phyloP scores from a whole-genome alignment of 2,797 vertebrate genomes.

The Cichlasoma orientale region DNA sequence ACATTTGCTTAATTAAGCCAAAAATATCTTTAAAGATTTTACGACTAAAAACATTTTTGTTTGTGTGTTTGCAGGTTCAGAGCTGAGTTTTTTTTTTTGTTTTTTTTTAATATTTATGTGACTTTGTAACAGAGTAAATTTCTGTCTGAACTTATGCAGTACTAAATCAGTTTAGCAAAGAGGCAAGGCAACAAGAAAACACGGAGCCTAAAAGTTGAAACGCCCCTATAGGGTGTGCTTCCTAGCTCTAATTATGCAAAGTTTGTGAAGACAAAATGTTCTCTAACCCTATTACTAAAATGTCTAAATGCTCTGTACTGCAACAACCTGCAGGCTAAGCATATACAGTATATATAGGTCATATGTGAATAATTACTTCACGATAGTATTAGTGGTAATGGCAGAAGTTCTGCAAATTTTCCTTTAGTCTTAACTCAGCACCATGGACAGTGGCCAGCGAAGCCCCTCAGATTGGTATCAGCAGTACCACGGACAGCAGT shows the following conservation, averaged over 20 bases:
- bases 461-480: not conserved
- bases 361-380: not conserved
- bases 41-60: slow-evolving; percentile 52
- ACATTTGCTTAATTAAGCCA: slow-evolving; percentile 70
- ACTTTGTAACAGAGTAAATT: slow-evolving; percentile 21
- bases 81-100: not conserved
- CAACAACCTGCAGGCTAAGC: not conserved
- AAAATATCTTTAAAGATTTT: slow-evolving; percentile 69
- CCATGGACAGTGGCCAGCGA: slow-evolving; percentile 48
- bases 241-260: not conserved
- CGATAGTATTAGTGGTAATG: not conserved
- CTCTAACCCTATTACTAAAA: not conserved
- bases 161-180: slow-evolving; percentile 47
- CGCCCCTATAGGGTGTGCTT: not conserved
- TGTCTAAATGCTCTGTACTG: not conserved
- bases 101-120: slow-evolving; percentile 19
- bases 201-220: not conserved
- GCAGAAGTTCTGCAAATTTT: not conserved
- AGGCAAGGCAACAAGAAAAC: slow-evolving; percentile 25
- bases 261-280: not conserved
- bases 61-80: slow-evolving; percentile 33
- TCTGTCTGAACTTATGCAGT: slow-evolving; percentile 12
- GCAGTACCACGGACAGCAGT: not conserved
- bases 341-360: not conserved
- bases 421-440: slow-evolving; percentile 37